Evolutionary conservation across 2,888 invertebrate species (phyloP).

Genomic region (Salpingus planirostris): DNA sequence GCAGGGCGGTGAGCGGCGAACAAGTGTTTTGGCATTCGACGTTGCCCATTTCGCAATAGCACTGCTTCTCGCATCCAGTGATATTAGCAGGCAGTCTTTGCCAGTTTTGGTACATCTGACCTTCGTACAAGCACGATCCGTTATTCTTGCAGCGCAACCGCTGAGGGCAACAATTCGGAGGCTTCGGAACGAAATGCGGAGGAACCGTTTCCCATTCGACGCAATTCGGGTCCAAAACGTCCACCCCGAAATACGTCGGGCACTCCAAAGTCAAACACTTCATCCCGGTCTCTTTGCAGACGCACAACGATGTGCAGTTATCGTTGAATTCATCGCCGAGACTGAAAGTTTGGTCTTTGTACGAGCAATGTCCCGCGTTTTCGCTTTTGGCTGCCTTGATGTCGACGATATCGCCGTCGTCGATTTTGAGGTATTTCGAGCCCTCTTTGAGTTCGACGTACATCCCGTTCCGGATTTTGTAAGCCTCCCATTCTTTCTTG

Average conservation of each 20-base stretch:
- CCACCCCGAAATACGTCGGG: conserved; percentile 76
- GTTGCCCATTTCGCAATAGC: conserved; percentile 81
- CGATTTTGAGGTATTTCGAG: conserved; percentile 28
- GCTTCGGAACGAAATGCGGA: conserved; percentile 55
- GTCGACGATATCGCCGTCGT: conserved; percentile 2
- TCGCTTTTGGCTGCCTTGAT: conserved; percentile 12
- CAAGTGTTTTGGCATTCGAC: conserved; percentile 78
- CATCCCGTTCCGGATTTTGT: conserved; percentile 35
- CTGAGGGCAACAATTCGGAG: conserved; percentile 76
- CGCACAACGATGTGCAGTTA: conserved; percentile 70
- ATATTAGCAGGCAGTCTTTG: conserved; percentile 69
- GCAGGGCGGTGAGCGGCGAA: conserved; percentile 64
- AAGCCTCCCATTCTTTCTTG: conserved; percentile 40
- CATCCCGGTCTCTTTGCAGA: conserved; percentile 60
- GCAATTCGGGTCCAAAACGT: conserved; percentile 75
- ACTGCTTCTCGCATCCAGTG: conserved; percentile 77
- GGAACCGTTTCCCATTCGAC: conserved; percentile 80
- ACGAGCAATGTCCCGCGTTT: conserved; percentile 27
- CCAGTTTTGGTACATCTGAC: conserved; percentile 63
- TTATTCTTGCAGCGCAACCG: conserved; percentile 70
- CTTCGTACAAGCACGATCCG: conserved; percentile 71
- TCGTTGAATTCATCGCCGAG: conserved; percentile 71
- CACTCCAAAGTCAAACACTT: conserved; percentile 77
- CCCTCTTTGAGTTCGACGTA: conserved; percentile 27
- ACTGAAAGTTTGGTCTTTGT: conserved; percentile 32